Evolutionary conservation across 2,797 vertebrate species (phyloP), one percentile per base, ranked within the genome.

Genomic region (Enoplosus armatus): DNA sequence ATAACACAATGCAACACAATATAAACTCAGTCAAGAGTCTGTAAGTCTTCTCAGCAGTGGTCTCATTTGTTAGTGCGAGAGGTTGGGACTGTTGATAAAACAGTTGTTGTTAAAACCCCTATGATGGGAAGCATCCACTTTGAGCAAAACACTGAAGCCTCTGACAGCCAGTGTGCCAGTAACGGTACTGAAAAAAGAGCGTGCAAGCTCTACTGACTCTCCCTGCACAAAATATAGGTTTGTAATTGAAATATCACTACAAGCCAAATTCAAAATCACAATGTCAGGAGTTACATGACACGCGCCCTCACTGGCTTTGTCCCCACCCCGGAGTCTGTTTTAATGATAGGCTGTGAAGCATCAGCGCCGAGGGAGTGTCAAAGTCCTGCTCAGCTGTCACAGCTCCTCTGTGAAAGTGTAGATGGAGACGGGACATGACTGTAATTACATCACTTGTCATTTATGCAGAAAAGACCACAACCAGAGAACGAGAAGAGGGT

Each of bases 321-420:
- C 66, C 54, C 56, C 47, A 10, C 8, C 73, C 48, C 6, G 1
- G 29, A 59, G 77, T 61, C 47, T 58, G 26, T 76, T 87, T 88
- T 71, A 85, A 87, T 85, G 64, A 85, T 78, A 76, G 66, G 43
- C 65, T 78, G 63, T 79, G 74, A 82, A 54, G 66, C 69, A 68
- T 84, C 66, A 69, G 58, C 43, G 33, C 55, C 8, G 47, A 79
- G 64, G 56, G 75, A 72, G 86, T 56, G 80, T 85, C 82, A 76
- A 67, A 58, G 77, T 75, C 35, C 65, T 43, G 77, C 82, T 79
- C 74, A 8, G 71, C 84, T 86, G 80, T 80, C 63, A 77, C 37
- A 66, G 79, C 76, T 54, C 33, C 64, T 77, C 84, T 58, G 53
- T 45, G 68, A 75, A 75, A 61, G 33, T 31, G 43, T 15, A 33